Evolutionary conservation across 2,113 vertebrate species (phyloP).

Genomic region (Brevimyrus niger): DNA sequence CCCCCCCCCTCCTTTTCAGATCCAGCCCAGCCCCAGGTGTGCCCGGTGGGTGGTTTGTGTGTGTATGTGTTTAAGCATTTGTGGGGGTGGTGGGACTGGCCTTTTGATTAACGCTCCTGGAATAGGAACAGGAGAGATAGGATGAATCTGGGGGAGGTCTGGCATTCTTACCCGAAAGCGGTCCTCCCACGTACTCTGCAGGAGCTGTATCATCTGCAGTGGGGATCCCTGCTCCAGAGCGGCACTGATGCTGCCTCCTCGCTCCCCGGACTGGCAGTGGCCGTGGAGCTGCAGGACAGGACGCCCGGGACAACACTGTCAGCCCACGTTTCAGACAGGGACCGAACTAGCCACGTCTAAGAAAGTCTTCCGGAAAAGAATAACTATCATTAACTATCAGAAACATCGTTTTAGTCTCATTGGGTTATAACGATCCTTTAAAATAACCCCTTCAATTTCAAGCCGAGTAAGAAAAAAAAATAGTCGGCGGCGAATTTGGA

Average conservation of each 20-base stretch:
- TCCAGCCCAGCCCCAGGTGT: slow-evolving; percentile 31
- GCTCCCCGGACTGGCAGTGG: slow-evolving; percentile 62
- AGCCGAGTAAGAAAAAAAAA: not conserved
- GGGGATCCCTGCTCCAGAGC: slow-evolving; percentile 79
- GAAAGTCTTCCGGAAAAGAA: not conserved
- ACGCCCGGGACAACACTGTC: slow-evolving; percentile 5
- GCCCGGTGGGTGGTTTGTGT: slow-evolving; percentile 28
- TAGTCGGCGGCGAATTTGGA: not conserved
- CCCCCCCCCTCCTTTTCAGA: not conserved
- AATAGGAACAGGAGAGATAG: slow-evolving; percentile 8
- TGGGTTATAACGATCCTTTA: not conserved
- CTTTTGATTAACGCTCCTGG: slow-evolving; percentile 36
- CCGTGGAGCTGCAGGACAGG: slow-evolving; percentile 64
- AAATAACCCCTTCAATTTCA: not conserved
- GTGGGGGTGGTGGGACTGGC: slow-evolving; percentile 24
- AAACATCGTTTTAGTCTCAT: not conserved
- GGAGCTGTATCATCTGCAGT: slow-evolving; percentile 87
- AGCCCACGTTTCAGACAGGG: not conserved
- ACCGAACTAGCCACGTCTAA: not conserved
- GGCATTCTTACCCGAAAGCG: slow-evolving; percentile 79
- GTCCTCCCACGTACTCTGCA: slow-evolving; percentile 90
- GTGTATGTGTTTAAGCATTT: slow-evolving; percentile 10
- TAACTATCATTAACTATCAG: not conserved
- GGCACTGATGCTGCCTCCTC: slow-evolving; percentile 61
- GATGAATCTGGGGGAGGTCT: slow-evolving; percentile 1